phyloP scores from a whole-genome alignment of 1,140 invertebrate species.

The Aphelenchoides besseyi region DNA sequence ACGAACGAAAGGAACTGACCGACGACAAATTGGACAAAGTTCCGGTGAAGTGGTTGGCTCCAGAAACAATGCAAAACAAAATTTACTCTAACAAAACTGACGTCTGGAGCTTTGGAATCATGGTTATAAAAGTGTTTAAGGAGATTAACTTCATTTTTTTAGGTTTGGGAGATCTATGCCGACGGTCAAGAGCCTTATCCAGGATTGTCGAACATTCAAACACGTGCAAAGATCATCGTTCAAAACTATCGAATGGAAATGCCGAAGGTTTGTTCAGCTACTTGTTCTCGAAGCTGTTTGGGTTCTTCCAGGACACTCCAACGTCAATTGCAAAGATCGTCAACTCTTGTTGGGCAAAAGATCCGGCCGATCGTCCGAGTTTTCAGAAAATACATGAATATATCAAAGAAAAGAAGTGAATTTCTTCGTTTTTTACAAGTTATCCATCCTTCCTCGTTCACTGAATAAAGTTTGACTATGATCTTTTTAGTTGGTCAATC shows the following conservation, averaged over 20 bases:
- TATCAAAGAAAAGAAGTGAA: constrained; percentile 10
- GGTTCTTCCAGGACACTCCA: constrained; percentile 26
- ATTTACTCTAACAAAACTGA: constrained; percentile 46
- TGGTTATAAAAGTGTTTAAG: constrained; percentile 27
- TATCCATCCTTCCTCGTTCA: not conserved
- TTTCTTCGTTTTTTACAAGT: constrained; percentile 7
- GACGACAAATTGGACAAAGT: constrained; percentile 81
- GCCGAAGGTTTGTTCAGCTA: constrained; percentile 28
- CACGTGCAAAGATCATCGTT: constrained; percentile 44
- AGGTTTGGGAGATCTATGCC: constrained; percentile 41
- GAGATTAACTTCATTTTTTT: no score
- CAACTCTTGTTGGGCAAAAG: constrained; percentile 28
- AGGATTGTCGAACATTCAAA: constrained; percentile 45
- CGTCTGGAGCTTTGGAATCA: constrained; percentile 24
- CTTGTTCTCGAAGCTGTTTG: not conserved
- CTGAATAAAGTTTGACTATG: no score
- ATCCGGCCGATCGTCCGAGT: constrained; percentile 25
- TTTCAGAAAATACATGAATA: constrained; percentile 23
- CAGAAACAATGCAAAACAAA: constrained; percentile 57
- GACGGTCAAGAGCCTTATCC: constrained; percentile 48
- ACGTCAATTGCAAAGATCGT: constrained; percentile 32
- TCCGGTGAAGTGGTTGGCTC: constrained; percentile 72
- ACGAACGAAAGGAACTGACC: constrained; percentile 33
- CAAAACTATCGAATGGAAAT: constrained; percentile 50
- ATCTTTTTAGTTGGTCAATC: no score